Conservation (phyloP, 2,797 vertebrate genomes). For the Mallotus villosus region DNA sequence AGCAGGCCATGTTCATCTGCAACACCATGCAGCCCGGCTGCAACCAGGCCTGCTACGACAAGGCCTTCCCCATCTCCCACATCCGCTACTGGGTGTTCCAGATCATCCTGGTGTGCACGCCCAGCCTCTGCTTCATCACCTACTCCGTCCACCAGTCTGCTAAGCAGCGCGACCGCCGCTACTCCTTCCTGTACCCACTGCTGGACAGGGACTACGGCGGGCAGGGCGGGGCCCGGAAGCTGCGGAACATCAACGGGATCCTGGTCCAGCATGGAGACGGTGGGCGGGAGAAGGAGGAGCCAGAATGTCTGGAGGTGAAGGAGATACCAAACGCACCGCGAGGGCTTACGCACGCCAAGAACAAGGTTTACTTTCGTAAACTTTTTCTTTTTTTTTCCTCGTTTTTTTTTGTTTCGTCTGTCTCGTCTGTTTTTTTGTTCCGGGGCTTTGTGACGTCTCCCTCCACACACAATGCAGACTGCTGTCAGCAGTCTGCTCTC, state of each 20-base stretch:
- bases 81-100: conserved; percentile 88
- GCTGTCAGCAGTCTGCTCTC: too few relatives aligned
- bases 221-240: conserved; percentile 57
- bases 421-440: too few relatives aligned
- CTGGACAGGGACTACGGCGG: conserved; percentile 74
- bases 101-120: conserved; percentile 86
- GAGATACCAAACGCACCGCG: conserved; percentile 74
- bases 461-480: too few relatives aligned
- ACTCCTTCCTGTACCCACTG: conserved; percentile 82
- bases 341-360: conserved; percentile 74
- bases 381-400: too few relatives aligned
- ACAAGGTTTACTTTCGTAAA: conserved; percentile 7
- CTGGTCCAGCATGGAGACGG: conserved; percentile 73
- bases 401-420: too few relatives aligned
- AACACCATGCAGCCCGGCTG: conserved; percentile 92
- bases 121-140: conserved; percentile 88
- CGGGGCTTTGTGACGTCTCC: too few relatives aligned
- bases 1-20: conserved; percentile 91
- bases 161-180: conserved; percentile 81
- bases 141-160: conserved; percentile 86
- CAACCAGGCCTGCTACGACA: conserved; percentile 91
- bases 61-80: conserved; percentile 83
- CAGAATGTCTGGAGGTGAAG: conserved; percentile 77
- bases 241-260: conserved; percentile 78
- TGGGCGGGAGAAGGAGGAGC: conserved; percentile 74